Evolutionary conservation across 2,113 vertebrate species (phyloP), one percentile per base, ranked within the genome.

Genomic region (Burhinus oedicnemus): DNA sequence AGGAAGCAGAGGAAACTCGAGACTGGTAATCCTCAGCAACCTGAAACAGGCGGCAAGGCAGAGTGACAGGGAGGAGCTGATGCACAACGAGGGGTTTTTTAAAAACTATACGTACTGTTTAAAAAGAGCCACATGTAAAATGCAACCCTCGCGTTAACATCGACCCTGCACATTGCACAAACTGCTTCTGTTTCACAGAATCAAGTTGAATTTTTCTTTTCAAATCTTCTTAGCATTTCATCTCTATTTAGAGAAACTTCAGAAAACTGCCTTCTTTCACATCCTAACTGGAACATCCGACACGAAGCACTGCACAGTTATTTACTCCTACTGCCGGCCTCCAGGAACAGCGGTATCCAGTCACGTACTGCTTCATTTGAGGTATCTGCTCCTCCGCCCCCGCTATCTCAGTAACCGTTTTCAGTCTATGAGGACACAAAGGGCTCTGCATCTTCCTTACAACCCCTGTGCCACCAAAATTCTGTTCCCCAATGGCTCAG

Each of bases 61-160:
- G 71, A 68, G 40, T 4, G 17, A 79, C 69, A 75, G 64, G 21
- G 2, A 62, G 30, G 2, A 76, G 70, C 34, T 65, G 62, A 61
- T 34, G 34, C 38, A 64, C 6, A 15, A 18, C 4, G 32, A 83
- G 7, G 3, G 17, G 5, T 70, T 45, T 62, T 60, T 12, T 12
- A 6, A 19, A n/a, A 83, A 57, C 27, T 12, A 0, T 8, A 47
- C 0, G 0, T 8, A 38, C 0, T 0, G n/a, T 12, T 96, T 85
- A 38, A 25, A 9, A 47, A 64, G 47, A 78, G 32, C 34, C 32
- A 12, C 11, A 6, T 3, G 15, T 36, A 69, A 82, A 89, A 74
- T 6, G 13, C 26, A 36, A 3, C 26, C 58, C 44, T 68, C 54
- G 19, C 0, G 0, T n/a, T 23, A 51, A 68, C 18, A 21, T 3